Conservation (phyloP, 2,113 vertebrate genomes). For the Brachyistius frenatus region DNA sequence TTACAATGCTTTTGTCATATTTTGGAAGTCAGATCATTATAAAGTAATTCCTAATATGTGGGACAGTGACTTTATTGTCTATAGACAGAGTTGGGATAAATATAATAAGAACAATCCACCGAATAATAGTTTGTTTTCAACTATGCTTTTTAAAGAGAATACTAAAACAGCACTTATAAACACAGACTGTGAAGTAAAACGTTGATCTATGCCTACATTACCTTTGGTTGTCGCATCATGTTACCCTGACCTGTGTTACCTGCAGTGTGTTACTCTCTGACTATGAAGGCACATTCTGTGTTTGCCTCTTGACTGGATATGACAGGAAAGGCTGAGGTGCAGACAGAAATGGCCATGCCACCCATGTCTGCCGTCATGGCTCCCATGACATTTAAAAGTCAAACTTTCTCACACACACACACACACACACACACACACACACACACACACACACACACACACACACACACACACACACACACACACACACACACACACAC, state of each 20-base stretch:
- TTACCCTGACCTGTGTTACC: not conserved
- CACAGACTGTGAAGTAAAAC: not conserved
- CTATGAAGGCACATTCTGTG: constrained; percentile 1
- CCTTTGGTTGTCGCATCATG: not conserved
- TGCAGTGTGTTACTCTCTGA: not conserved
- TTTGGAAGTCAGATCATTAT: not conserved
- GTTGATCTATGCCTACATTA: not conserved
- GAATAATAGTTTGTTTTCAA: no score
- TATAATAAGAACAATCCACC: no score
- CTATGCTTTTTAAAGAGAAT: no score
- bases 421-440: no score
- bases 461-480: constrained; percentile 8
- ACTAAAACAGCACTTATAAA: not conserved
- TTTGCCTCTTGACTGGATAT: constrained; percentile 24
- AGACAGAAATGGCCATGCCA: constrained; percentile 28
- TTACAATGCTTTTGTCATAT: not conserved
- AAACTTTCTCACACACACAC: constrained; percentile 43
- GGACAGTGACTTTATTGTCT: not conserved
- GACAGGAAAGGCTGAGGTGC: constrained; percentile 34
- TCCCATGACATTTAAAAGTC: constrained; percentile 76
- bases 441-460: no score
- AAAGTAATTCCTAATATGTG: not conserved
- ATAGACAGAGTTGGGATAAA: no score
- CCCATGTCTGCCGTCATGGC: constrained; percentile 45
- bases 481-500: no score